These are phyloP conservation scores for Phaethon lepturus DNA, from an alignment of 2,113 vertebrate species.

Conservation along the genomic window DNA sequence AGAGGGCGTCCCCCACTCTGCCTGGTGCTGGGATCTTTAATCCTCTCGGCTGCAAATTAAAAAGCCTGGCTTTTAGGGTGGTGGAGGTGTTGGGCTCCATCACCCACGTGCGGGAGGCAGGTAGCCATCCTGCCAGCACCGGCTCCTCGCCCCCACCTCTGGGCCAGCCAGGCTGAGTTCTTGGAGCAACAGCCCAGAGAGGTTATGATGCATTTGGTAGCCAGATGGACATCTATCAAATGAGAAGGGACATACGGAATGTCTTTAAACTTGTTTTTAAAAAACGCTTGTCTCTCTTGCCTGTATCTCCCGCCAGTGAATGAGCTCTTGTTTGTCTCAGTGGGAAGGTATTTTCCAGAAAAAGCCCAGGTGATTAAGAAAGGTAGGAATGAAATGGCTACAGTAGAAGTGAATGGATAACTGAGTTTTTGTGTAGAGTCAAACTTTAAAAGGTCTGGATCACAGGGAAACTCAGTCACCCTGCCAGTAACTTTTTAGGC, in stretches of 20 bases:
- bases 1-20: background rate
- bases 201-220: background rate
- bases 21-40: background rate
- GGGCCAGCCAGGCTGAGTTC: background rate
- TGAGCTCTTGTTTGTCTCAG: background rate
- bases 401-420: background rate
- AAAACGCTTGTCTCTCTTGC: background rate
- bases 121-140: background rate
- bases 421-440: background rate
- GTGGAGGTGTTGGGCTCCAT: background rate
- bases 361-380: background rate
- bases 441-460: background rate
- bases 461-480: background rate
- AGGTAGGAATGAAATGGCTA: background rate
- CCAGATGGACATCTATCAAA: background rate
- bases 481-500: background rate
- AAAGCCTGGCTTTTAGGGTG: background rate
- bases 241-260: background rate
- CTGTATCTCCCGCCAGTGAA: fast-evolving
- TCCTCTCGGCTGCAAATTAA: background rate
- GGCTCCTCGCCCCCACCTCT: background rate
- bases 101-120: background rate
- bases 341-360: background rate
- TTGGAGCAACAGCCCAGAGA: background rate
- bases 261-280: background rate